Conservation (phyloP, 2,797 vertebrate genomes). For the Micromesistius poutassou region DNA sequence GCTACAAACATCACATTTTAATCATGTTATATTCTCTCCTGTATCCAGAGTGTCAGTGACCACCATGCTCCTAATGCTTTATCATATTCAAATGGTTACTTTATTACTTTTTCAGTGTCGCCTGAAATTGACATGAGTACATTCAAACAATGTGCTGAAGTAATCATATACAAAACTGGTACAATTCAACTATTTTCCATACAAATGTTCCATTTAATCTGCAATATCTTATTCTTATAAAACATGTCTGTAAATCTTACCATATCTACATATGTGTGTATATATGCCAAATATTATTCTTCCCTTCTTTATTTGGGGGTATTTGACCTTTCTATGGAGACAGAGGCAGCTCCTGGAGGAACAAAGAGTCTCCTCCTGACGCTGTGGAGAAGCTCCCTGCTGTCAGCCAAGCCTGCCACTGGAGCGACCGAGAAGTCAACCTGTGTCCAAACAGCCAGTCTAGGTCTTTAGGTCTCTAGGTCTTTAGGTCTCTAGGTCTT, state of each 20-base stretch:
- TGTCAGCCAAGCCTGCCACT: neutral
- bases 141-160: neutral
- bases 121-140: neutral
- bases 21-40: neutral
- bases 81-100: neutral
- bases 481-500: too few species aligned
- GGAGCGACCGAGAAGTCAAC: neutral
- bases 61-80: neutral
- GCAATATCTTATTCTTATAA: too few species aligned
- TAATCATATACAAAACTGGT: neutral
- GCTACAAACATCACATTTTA: neutral
- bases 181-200: neutral
- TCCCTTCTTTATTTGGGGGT: too few species aligned
- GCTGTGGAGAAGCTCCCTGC: neutral
- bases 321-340: neutral
- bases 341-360: neutral
- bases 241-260: neutral
- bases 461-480: too few species aligned
- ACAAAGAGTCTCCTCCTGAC: neutral
- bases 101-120: neutral
- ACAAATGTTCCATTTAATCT: too few species aligned
- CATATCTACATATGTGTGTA: too few species aligned
- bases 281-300: too few species aligned
- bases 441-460: neutral
- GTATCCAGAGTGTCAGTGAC: neutral